phyloP scores from a whole-genome alignment of 2,113 vertebrate genomes.

The Haemorhous mexicanus region DNA sequence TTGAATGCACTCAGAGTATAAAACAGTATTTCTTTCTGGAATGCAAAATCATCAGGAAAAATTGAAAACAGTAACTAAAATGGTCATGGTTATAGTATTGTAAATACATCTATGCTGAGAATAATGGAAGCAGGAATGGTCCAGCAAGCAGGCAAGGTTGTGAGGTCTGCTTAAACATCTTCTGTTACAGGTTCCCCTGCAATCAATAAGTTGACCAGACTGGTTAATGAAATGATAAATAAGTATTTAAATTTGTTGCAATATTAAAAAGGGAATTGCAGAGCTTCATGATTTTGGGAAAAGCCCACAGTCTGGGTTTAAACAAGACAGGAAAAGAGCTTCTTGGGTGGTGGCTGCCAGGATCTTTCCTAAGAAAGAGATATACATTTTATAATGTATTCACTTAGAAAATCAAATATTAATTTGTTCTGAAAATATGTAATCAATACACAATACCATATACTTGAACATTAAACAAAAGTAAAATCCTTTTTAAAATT shows the following conservation, averaged over 20 bases:
- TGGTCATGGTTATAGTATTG: neutral
- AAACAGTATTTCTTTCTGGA: neutral
- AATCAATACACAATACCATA: neutral
- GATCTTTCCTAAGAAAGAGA: neutral
- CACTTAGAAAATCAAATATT: neutral
- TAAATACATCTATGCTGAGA: neutral
- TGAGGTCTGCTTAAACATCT: neutral
- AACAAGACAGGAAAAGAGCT: neutral
- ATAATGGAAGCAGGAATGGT: neutral
- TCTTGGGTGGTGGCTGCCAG: neutral
- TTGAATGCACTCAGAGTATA: neutral
- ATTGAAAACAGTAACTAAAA: neutral
- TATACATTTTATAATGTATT: neutral
- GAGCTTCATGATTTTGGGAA: neutral
- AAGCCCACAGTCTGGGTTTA: neutral
- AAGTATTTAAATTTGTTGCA: neutral
- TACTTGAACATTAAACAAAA: neutral
- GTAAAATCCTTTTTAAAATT: neutral
- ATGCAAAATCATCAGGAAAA: neutral
- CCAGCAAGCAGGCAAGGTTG: neutral
- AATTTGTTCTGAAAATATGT: neutral
- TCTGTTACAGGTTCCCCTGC: neutral
- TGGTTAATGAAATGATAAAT: neutral
- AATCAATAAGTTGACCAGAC: neutral
- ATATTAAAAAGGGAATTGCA: neutral